Evolutionary conservation across 1,140 invertebrate species (phyloP), one percentile per base, ranked within the genome.

Genomic region (Rhysida immarginata): DNA sequence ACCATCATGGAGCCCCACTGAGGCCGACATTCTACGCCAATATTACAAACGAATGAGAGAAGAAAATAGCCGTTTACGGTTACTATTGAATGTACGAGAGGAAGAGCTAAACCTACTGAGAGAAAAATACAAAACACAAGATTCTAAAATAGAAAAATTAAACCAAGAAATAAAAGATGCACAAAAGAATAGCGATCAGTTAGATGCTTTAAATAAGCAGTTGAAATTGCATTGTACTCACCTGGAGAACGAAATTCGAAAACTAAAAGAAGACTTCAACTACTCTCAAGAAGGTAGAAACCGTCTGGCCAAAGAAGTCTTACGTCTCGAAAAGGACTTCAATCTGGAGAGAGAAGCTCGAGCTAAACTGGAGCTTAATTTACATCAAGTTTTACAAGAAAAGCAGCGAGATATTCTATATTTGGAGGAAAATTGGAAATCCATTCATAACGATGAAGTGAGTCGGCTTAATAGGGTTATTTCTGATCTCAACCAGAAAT

Each of bases 371-470:
- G 45, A 48, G 45, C 8, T 11, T 11, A 48, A 11, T 48, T 23
- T 48, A 11, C 45, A 48, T 20, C 45, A 48, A 48, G 45, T 48
- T 14, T 11, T 48, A 8, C 45, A 48, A 48, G 45, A 48, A 23
- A 48, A 48, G 21, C 45, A 48, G 21, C 13, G 21, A 23, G 45
- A 48, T 23, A 48, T 48, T 48, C 21, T 48, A 20, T 18, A 13
- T 8, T 23, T 48, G 14, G 45, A 48, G 45, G 45, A 48, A 48
- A 48, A 48, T 23, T 48, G 45, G 45, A 48, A 48, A 48, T 8
- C 14, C 21, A 13, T 48, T 8, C 45, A 48, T 48, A 23, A 48
- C 8, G 23, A 48, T 48, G 45, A 48, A 48, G 45, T 48, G 8
- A 20, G 11, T 8, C 45, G 45, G 11, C 45, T 48, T 20, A 48